These are phyloP conservation scores for Dicaeum eximium DNA, from an alignment of 2,113 vertebrate species.

Conservation along the genomic window DNA sequence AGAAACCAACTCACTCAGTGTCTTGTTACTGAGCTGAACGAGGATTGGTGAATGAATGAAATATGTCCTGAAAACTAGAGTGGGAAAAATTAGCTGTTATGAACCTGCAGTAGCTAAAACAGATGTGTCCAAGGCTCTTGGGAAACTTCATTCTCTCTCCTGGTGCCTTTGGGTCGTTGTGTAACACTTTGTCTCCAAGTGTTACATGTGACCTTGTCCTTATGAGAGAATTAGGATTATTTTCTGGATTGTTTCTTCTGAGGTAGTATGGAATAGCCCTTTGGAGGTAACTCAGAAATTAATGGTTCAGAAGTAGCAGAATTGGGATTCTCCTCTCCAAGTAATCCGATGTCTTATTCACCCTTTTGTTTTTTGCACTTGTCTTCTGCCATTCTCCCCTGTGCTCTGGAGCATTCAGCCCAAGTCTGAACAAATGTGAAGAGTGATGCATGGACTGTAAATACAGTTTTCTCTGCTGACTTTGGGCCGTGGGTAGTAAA, in stretches of 20 bases:
- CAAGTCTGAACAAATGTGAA: constrained; percentile 55
- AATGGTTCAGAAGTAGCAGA: background rate
- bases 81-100: background rate
- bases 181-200: too few relatives aligned
- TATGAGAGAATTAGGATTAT: background rate
- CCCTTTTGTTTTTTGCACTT: background rate
- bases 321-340: background rate
- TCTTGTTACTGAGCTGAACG: background rate
- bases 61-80: background rate
- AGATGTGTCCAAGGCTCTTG: background rate
- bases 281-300: background rate
- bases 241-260: background rate
- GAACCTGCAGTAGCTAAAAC: background rate
- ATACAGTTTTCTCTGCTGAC: constrained; percentile 56
- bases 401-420: background rate
- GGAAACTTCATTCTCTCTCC: background rate
- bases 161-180: background rate
- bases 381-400: background rate
- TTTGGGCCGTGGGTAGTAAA: constrained; percentile 45
- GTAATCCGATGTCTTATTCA: background rate
- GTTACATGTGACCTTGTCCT: background rate
- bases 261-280: background rate
- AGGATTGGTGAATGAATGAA: background rate
- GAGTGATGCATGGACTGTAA: constrained; percentile 60
- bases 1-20: background rate